Evolutionary conservation across 2,888 invertebrate species (phyloP), one percentile per base, ranked within the genome.

Genomic region (Eumacrocentrus americanus): DNA sequence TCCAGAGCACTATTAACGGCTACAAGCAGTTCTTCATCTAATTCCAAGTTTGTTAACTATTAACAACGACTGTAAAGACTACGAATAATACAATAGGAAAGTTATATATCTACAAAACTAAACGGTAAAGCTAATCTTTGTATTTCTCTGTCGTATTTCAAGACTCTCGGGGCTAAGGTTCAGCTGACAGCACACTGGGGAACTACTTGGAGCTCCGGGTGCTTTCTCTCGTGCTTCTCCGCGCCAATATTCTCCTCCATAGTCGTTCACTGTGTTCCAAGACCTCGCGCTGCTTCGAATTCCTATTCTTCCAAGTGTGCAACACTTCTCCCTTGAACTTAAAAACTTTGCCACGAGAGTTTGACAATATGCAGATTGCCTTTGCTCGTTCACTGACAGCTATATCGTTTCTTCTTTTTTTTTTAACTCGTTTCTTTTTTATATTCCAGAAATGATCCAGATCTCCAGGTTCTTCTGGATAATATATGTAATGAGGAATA

Each of bases 341-440:
- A 38, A 38, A 66, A 64, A n/a, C 55, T 64, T 60, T 56, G 50
- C 54, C 64, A 62, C 69, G 72, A 73, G 69, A 70, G 73, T 73
- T 73, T 72, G 73, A 72, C 72, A 72, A 72, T 73, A 73, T 72
- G 73, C 71, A 73, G 70, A 73, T 73, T 72, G 72, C 70, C 70
- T 68, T 65, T n/a, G n/a, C n/a, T n/a, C 68, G 68, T 71, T 71
- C 64, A 63, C 60, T 29, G 40, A 46, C 38, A 58, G 48, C 48
- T 29, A 25, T 48, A 35, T 42, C 11, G 18, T 47, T 7, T 53
- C 29, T 42, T 20, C 34, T 37, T 22, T 46, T 47, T 16, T 18
- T 38, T 14, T 2, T 18, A 34, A 3, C 18, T 34, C 34, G 16
- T 51, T 37, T 50, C 40, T 47, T 52, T 50, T 25, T 37, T 48